A percentile compares a stretch with the other conserved stretches of the same genome.
Conservation (phyloP, 2,888 invertebrate genomes). For the Sesamia inferens region DNA sequence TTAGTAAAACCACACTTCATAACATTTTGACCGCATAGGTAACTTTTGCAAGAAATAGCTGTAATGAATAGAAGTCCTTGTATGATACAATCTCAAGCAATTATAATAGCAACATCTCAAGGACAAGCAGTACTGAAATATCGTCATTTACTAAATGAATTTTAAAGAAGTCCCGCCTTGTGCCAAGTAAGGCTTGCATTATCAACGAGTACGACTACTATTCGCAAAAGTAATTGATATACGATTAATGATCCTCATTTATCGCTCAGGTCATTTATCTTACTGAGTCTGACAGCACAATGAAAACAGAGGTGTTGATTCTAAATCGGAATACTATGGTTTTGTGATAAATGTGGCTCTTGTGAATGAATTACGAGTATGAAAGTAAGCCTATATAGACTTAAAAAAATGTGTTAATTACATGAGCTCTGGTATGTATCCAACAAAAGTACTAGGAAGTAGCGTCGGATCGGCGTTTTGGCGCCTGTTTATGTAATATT, state of each 20-base stretch:
- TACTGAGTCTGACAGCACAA: constrained; percentile 31
- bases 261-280: constrained; percentile 19
- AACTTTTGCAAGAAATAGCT: no score
- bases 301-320: constrained; percentile 21
- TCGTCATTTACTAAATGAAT: not conserved
- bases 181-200: constrained; percentile 21
- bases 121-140: not conserved
- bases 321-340: not conserved
- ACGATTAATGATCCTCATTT: constrained; percentile 28
- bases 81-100: no score
- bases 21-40: no score
- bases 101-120: no score
- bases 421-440: not conserved
- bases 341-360: constrained; percentile 2
- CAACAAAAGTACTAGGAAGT: no score
- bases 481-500: no score
- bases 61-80: not conserved
- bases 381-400: not conserved
- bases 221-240: constrained; percentile 13
- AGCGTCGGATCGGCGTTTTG: no score
- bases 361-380: not conserved
- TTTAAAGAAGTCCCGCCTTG: constrained; percentile 21
- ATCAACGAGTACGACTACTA: not conserved
- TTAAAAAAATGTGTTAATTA: not conserved
- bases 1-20: no score